A percentile compares a stretch with the other conserved stretches of the same genome.
These are phyloP conservation scores for Podilymbus podiceps DNA, from an alignment of 2,113 vertebrate species.

Conservation along the genomic window DNA sequence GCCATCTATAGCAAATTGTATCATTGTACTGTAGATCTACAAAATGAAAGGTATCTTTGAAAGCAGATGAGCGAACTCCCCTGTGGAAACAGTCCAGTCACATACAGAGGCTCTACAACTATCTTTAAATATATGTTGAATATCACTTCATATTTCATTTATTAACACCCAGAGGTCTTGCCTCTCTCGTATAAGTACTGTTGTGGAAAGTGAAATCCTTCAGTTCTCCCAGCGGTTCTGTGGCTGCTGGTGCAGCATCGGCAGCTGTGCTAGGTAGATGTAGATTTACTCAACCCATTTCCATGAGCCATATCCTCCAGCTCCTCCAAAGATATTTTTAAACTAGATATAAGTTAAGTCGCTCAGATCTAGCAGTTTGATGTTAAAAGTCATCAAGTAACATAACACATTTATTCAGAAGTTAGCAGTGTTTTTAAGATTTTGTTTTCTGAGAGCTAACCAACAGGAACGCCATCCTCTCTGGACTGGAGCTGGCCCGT, in stretches of 20 bases:
- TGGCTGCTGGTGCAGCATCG: not conserved
- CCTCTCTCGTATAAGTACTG: not conserved
- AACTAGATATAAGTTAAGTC: not conserved
- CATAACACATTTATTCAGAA: not conserved
- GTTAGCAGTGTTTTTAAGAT: not conserved
- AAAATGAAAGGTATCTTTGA: not conserved
- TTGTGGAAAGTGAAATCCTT: not conserved
- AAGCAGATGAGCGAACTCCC: slow-evolving; percentile 4
- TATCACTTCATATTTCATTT: not conserved
- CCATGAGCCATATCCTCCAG: not conserved
- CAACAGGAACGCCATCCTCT: not conserved
- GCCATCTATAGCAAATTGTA: not conserved
- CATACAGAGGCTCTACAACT: not conserved
- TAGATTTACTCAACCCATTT: not conserved
- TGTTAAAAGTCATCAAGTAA: not conserved
- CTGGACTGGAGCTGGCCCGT: not conserved
- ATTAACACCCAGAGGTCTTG: not conserved
- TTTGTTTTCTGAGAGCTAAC: not conserved
- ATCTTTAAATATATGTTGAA: not conserved
- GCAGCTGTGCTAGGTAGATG: not conserved
- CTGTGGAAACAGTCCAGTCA: not conserved
- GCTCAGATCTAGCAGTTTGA: not conserved
- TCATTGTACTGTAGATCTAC: not conserved
- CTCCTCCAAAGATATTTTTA: not conserved
- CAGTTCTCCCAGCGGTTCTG: not conserved